phyloP scores from a whole-genome alignment of 2,797 vertebrate genomes.

The Vespertilio murinus region DNA sequence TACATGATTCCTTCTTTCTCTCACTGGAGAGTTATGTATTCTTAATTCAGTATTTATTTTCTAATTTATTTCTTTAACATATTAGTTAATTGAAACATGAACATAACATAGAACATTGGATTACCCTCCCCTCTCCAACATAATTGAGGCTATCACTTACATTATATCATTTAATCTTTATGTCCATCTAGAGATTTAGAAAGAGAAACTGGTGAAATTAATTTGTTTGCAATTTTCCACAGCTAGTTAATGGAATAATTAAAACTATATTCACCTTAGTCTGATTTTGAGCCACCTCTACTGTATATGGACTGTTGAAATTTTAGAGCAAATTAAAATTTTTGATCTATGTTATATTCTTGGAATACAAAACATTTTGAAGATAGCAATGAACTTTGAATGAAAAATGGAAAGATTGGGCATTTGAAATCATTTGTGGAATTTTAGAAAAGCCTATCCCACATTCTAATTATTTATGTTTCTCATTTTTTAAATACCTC shows the following conservation, averaged over 20 bases:
- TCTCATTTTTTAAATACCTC: not conserved
- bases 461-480: not conserved
- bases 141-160: not conserved
- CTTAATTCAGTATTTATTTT: constrained; percentile 28
- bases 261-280: not conserved
- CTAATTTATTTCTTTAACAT: not conserved
- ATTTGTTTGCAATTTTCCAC: not conserved
- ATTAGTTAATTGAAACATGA: not conserved
- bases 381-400: not conserved
- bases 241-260: not conserved
- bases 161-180: not conserved
- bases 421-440: not conserved
- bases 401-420: not conserved
- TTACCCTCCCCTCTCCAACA: too few relatives aligned
- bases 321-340: not conserved
- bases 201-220: not conserved
- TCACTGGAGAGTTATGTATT: not conserved
- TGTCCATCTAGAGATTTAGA: not conserved
- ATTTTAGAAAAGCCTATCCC: not conserved
- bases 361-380: not conserved
- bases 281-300: not conserved
- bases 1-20: not conserved
- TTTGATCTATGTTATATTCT: not conserved
- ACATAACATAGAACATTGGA: not conserved
- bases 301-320: not conserved